A percentile compares a stretch with the other conserved stretches of the same genome.
These are phyloP conservation scores for Petroica traversi DNA, from an alignment of 2,113 vertebrate genomes.

Conservation along the genomic window DNA sequence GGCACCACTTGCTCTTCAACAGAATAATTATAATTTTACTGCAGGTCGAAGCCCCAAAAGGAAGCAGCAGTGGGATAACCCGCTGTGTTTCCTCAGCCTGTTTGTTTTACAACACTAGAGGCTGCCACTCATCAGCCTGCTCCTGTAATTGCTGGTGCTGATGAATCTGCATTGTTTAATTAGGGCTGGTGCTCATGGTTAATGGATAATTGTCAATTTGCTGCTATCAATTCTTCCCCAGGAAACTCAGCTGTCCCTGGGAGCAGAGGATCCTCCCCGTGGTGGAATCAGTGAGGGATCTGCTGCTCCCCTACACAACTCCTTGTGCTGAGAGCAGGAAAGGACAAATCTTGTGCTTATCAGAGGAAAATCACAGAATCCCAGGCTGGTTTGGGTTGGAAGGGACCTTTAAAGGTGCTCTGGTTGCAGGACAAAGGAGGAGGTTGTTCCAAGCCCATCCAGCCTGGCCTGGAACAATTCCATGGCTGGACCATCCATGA, in stretches of 20 bases:
- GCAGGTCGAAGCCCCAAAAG: neutral
- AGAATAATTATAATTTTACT: neutral
- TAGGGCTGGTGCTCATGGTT: neutral
- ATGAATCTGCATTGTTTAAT: conserved; percentile 52
- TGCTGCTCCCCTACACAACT: neutral
- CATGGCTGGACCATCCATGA: neutral
- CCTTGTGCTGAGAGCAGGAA: neutral
- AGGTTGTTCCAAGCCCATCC: neutral
- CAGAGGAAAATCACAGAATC: neutral
- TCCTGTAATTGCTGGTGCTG: conserved; percentile 42
- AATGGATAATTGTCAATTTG: neutral
- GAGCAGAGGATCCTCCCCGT: neutral
- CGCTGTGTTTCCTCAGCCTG: neutral
- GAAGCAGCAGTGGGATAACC: neutral
- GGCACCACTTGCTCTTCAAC: neutral
- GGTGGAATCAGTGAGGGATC: neutral
- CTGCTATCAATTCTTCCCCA: neutral
- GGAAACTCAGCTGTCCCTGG: neutral
- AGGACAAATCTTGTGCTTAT: neutral
- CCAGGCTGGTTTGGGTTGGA: neutral
- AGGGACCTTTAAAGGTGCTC: neutral
- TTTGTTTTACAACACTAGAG: conserved; percentile 37
- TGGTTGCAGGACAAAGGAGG: neutral
- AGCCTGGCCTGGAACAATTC: neutral
- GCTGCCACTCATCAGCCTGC: neutral